A percentile compares a stretch with the other conserved stretches of the same genome.
phyloP scores from a whole-genome alignment of 2,113 vertebrate species.

The Egretta garzetta region DNA sequence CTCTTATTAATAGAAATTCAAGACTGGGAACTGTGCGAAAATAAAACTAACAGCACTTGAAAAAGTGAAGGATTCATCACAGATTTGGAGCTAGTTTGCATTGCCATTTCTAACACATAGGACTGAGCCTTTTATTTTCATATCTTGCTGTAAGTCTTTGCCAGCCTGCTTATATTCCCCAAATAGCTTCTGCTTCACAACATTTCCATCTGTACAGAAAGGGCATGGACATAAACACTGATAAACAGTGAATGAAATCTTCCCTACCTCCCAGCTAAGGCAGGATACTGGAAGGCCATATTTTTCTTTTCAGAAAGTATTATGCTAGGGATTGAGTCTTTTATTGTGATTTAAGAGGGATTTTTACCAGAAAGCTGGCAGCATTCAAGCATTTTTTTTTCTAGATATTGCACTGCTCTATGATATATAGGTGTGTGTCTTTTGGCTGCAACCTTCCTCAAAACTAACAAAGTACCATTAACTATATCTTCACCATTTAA shows the following conservation, averaged over 20 bases:
- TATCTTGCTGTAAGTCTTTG: constrained; percentile 32
- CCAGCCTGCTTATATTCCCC: constrained; percentile 40
- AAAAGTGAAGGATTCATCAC: neutral
- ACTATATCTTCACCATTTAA: neutral
- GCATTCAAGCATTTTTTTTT: neutral
- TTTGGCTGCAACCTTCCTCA: neutral
- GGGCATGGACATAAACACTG: constrained; percentile 59
- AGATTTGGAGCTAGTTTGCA: neutral
- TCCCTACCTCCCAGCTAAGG: constrained; percentile 42
- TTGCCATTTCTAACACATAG: neutral
- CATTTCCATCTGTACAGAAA: constrained; percentile 63
- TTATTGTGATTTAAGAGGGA: constrained; percentile 63
- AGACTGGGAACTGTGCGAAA: neutral
- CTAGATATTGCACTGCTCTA: neutral
- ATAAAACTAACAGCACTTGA: neutral
- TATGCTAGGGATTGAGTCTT: constrained; percentile 56
- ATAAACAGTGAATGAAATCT: constrained; percentile 63
- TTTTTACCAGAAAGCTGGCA: constrained; percentile 39
- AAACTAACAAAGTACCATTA: neutral
- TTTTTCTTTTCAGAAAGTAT: constrained; percentile 63
- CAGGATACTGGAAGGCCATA: constrained; percentile 39
- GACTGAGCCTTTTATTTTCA: constrained; percentile 28
- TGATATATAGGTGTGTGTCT: neutral
- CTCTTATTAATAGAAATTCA: neutral
- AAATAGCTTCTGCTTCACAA: constrained; percentile 57